Conservation (phyloP, 2,113 vertebrate species). For the Pangasianodon hypophthalmus region DNA sequence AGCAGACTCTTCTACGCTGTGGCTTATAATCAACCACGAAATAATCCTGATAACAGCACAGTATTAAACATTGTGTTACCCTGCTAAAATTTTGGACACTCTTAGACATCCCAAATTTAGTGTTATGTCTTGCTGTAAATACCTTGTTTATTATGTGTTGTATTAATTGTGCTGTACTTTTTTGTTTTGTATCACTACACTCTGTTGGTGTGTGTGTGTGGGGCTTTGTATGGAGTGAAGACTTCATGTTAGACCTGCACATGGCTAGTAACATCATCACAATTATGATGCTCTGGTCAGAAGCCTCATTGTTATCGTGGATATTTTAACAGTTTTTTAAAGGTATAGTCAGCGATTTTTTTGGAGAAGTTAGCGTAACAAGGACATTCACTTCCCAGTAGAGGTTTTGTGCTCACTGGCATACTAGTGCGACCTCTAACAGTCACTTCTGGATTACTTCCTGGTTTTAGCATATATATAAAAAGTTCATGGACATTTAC, state of each 20-base stretch:
- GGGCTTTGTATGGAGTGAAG: neutral
- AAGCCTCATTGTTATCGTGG: neutral
- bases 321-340: neutral
- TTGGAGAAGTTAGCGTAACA: neutral
- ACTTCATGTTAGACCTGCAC: neutral
- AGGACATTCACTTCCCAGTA: neutral
- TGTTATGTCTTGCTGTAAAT: neutral
- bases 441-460: neutral
- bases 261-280: neutral
- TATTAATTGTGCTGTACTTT: neutral
- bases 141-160: neutral
- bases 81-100: neutral
- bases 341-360: constrained; percentile 19
- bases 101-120: neutral
- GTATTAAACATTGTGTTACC: constrained; percentile 12
- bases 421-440: neutral
- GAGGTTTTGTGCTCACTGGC: neutral
- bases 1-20: neutral
- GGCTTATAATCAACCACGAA: neutral
- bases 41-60: neutral
- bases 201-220: neutral
- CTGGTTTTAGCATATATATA: neutral
- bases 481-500: neutral
- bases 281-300: neutral
- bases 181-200: neutral